A percentile compares a stretch with the other conserved stretches of the same genome.
These are phyloP conservation scores for Eunapius fragilis DNA, from an alignment of 37 sponge, comb jelly and placozoan genomes.

Conservation along the genomic window DNA sequence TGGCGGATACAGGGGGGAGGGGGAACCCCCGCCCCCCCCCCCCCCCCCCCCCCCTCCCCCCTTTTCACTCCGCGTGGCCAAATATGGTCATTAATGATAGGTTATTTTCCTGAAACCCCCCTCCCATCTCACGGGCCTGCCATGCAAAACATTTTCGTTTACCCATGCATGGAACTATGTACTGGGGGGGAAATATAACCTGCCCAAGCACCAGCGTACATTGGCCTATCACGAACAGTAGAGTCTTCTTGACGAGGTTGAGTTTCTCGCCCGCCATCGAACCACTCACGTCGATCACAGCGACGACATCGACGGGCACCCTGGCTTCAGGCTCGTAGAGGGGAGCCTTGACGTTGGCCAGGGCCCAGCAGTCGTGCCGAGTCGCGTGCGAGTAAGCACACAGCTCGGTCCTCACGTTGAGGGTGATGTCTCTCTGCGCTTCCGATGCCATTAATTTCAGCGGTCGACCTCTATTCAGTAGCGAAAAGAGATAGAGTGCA, in stretches of 20 bases:
- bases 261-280: conserved; percentile 85
- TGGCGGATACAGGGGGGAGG: no score
- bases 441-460: neutral
- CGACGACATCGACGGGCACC: conserved; percentile 85
- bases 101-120: no score
- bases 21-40: no score
- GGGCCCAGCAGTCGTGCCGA: conserved; percentile 71
- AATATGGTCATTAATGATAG: no score
- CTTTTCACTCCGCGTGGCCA: no score
- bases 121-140: no score
- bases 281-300: conserved; percentile 91
- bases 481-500: no score
- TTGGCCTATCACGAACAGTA: conserved; percentile 87
- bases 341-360: conserved; percentile 76
- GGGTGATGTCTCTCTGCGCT: neutral
- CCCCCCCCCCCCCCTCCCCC: no score
- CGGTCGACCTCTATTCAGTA: no score
- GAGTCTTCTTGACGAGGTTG: conserved; percentile 82
- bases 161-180: no score
- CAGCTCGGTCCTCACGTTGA: conserved; percentile 43
- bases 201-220: conserved; percentile 50
- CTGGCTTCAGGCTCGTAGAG: conserved; percentile 76
- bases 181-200: no score
- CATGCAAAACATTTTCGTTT: no score
- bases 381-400: conserved; percentile 45